Percentiles rank a stretch among this genome's conserved stretches.
Evolutionary conservation across 1,140 invertebrate genomes (phyloP).

Genomic region (Cotesia glomerata): DNA sequence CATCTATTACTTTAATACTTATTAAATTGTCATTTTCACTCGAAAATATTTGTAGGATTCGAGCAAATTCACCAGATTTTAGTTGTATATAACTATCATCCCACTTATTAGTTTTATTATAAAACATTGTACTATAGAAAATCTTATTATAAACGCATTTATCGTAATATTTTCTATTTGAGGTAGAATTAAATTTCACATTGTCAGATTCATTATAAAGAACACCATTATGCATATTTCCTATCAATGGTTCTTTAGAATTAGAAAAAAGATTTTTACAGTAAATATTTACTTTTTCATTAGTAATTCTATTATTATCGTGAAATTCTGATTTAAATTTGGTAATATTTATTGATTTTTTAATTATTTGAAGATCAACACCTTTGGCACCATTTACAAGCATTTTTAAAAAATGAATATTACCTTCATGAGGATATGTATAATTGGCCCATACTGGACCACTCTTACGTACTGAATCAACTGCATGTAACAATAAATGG

Average conservation of each 20-base stretch:
- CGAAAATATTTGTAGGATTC: background rate
- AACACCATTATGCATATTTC: background rate
- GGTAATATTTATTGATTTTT: conserved; percentile 13
- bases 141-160: background rate
- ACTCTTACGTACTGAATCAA: conserved; percentile 11
- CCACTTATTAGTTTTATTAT: conserved; percentile 1
- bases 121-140: background rate
- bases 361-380: conserved; percentile 24
- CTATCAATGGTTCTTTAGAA: too few species aligned
- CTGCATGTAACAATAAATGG: conserved; percentile 18
- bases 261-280: conserved; percentile 9
- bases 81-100: conserved; percentile 7
- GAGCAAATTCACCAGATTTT: background rate
- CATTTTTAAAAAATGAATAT: conserved; percentile 24
- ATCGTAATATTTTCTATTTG: background rate
- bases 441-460: conserved; percentile 20
- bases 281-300: background rate
- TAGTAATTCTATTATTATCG: background rate
- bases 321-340: background rate
- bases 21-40: background rate
- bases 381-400: conserved; percentile 20
- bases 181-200: background rate
- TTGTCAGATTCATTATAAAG: background rate
- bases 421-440: conserved; percentile 17
- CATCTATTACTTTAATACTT: background rate